Evolutionary conservation across 2,797 vertebrate genomes (phyloP).

Genomic region (Capromys pilorides): DNA sequence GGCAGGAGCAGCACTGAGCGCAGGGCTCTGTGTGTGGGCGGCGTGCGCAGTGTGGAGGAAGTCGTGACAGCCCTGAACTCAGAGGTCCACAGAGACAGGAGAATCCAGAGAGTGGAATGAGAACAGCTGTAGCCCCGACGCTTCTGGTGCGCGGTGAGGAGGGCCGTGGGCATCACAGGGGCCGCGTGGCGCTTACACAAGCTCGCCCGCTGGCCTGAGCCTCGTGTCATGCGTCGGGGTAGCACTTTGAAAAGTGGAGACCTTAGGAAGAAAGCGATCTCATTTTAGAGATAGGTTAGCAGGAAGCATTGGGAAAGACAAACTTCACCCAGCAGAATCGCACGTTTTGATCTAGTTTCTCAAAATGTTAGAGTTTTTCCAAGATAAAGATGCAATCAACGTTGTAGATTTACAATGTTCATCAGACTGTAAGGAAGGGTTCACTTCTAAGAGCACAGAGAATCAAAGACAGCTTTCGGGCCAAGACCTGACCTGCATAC

Average conservation of each 20-base stretch:
- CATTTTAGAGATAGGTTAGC: constrained; percentile 53
- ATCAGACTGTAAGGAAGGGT: constrained; percentile 60
- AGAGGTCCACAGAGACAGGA: not conserved
- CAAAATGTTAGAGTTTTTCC: constrained; percentile 66
- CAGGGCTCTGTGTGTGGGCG: not conserved
- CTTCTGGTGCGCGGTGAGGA: not conserved
- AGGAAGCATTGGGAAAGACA: constrained; percentile 46
- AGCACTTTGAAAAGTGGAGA: not conserved
- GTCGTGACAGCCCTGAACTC: not conserved
- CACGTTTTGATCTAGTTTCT: constrained; percentile 57
- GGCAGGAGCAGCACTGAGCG: not conserved
- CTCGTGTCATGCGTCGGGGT: not conserved
- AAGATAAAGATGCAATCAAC: constrained; percentile 59
- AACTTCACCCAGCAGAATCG: constrained; percentile 39
- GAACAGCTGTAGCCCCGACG: not conserved
- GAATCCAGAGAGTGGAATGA: not conserved
- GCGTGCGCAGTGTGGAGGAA: not conserved
- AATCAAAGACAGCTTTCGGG: constrained; percentile 78
- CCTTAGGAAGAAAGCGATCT: constrained; percentile 33
- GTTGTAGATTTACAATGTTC: constrained; percentile 72
- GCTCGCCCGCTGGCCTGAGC: not conserved
- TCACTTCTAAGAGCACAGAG: constrained; percentile 62
- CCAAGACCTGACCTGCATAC: constrained; percentile 71
- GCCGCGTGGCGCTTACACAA: not conserved
- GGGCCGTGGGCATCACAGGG: not conserved